These are phyloP conservation scores for Cerceris rybyensis DNA, from an alignment of 2,888 invertebrate genomes.

Conservation along the genomic window DNA sequence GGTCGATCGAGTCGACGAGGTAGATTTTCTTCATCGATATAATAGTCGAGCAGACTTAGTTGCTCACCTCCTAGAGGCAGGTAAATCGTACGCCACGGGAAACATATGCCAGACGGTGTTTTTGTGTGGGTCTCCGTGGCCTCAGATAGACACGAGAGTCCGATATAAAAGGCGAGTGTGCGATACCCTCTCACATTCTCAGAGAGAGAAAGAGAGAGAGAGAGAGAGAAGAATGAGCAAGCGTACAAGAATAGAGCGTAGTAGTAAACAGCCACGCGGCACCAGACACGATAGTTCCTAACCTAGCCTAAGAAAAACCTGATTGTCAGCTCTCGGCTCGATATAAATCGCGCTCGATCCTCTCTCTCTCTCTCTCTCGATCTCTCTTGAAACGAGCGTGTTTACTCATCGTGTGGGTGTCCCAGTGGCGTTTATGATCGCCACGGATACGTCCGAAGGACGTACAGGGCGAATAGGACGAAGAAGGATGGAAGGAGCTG, in stretches of 20 bases:
- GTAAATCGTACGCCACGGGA: slow-evolving; percentile 1
- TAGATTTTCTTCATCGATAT: neutral
- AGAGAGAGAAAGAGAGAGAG: neutral
- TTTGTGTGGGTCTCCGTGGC: neutral
- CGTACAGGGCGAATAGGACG: neutral
- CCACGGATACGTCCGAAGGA: neutral
- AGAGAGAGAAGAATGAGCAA: slow-evolving; percentile 20
- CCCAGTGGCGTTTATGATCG: neutral
- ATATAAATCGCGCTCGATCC: slow-evolving; percentile 15
- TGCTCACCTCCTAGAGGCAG: neutral
- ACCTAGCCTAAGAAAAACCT: slow-evolving; percentile 60
- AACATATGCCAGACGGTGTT: neutral
- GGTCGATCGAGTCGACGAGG: neutral
- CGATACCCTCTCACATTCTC: too few species aligned
- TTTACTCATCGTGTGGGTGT: slow-evolving; percentile 17
- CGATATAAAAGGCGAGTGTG: slow-evolving; percentile 3
- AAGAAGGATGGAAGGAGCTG: neutral
- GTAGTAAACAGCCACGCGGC: slow-evolving; percentile 50
- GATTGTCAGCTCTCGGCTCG: slow-evolving; percentile 27
- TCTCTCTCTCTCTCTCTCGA: neutral
- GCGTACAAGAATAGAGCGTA: slow-evolving; percentile 54
- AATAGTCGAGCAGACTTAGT: neutral
- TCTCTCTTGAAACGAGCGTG: slow-evolving; percentile 4
- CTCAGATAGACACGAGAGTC: neutral
- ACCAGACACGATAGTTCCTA: slow-evolving; percentile 42